Conservation (phyloP, 2,113 vertebrate species). For the Acinonyx jubatus region DNA sequence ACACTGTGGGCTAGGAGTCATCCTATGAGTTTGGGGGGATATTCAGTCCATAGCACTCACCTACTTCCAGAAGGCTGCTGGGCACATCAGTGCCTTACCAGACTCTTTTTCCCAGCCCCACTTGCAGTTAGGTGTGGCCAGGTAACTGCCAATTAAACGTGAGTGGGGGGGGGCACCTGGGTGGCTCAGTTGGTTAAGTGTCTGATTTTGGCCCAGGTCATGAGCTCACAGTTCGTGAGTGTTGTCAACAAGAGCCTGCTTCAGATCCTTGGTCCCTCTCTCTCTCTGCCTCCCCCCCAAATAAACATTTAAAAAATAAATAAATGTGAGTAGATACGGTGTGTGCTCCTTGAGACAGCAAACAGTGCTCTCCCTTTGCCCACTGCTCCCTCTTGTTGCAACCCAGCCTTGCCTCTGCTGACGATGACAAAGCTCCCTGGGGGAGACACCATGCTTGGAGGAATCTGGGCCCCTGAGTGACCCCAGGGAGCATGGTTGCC, state of each 20-base stretch:
- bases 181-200: no score
- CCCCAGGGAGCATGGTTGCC: neutral
- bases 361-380: neutral
- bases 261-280: no score
- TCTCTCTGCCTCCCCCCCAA: no score
- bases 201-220: no score
- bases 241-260: no score
- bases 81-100: no score
- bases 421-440: neutral
- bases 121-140: neutral
- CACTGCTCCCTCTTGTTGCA: no score
- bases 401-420: neutral
- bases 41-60: neutral
- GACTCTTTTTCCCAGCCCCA: neutral
- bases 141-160: fast-evolving
- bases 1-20: neutral
- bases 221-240: no score
- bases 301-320: no score
- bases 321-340: neutral
- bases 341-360: neutral
- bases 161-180: neutral
- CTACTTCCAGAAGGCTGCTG: neutral
- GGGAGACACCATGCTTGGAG: neutral
- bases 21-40: neutral
- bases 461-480: neutral